Conservation (phyloP, 2,888 invertebrate genomes). For the Schrankia costaestrigalis region DNA sequence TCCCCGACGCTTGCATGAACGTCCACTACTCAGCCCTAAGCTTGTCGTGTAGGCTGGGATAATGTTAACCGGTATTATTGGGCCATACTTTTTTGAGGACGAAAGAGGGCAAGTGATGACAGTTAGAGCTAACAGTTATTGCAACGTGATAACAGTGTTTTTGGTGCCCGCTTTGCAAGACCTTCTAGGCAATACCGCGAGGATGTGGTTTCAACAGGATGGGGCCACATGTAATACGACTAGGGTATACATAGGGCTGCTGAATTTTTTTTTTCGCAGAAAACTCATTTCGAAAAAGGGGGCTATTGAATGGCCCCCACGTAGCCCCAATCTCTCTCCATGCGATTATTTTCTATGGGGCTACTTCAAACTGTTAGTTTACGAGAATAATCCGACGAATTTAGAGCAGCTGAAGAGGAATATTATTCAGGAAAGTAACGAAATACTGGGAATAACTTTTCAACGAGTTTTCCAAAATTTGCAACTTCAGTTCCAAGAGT, state of each 20-base stretch:
- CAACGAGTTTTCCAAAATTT: too few relatives aligned
- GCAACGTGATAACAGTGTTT: slow-evolving; percentile 8
- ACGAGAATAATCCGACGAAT: slow-evolving; percentile 20
- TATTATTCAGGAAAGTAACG: too few relatives aligned
- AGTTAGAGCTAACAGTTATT: slow-evolving; percentile 15
- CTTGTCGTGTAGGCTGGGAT: slow-evolving; percentile 11
- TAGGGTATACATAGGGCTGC: slow-evolving; percentile 2
- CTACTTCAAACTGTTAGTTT: slow-evolving; percentile 19
- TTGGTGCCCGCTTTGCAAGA: slow-evolving; percentile 9
- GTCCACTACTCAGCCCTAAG: slow-evolving; percentile 7
- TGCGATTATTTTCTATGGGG: slow-evolving; percentile 22
- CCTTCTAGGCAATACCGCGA: slow-evolving; percentile 8
- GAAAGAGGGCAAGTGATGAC: slow-evolving; percentile 13
- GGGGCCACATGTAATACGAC: slow-evolving; percentile 9
- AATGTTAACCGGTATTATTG: slow-evolving; percentile 11
- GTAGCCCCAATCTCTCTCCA: slow-evolving; percentile 9
- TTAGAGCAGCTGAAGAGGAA: slow-evolving; percentile 17
- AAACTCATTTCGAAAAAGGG: slow-evolving; percentile 7
- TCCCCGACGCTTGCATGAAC: slow-evolving; percentile 3
- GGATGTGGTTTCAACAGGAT: slow-evolving; percentile 9
- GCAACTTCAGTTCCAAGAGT: too few relatives aligned
- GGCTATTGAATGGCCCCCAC: slow-evolving; percentile 2
- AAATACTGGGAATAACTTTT: too few relatives aligned
- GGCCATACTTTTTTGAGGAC: slow-evolving; percentile 16
- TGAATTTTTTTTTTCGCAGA: background rate